phyloP scores from a whole-genome alignment of 2,797 vertebrate species.

The Poecile montanus region DNA sequence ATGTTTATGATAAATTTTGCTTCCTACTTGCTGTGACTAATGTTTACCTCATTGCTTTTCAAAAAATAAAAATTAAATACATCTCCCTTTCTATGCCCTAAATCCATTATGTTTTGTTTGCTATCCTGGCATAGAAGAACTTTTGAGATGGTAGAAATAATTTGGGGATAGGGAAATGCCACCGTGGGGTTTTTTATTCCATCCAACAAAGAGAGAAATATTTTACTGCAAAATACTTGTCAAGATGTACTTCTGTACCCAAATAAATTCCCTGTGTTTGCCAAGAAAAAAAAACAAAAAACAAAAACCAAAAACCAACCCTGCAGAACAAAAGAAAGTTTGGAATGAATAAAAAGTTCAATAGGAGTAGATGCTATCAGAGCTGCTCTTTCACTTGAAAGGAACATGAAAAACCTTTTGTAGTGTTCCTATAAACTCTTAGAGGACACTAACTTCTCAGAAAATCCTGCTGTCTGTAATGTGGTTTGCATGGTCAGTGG shows the following conservation, averaged over 20 bases:
- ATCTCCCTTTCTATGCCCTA: background rate
- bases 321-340: conserved; percentile 9
- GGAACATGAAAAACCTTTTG: background rate
- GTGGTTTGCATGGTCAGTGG: background rate
- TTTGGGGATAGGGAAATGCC: background rate
- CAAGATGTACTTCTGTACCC: conserved; percentile 12
- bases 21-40: background rate
- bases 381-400: conserved; percentile 21
- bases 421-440: background rate
- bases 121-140: background rate
- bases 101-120: background rate
- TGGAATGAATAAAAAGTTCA: conserved; percentile 42
- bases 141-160: background rate
- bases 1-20: background rate
- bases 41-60: background rate
- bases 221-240: conserved; percentile 30
- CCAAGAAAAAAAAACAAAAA: background rate
- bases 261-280: conserved; percentile 30
- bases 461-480: background rate
- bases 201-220: background rate
- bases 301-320: background rate
- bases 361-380: conserved; percentile 26
- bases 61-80: background rate
- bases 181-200: background rate
- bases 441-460: background rate